Conservation (phyloP, 2,113 vertebrate species). For the Cyanoramphus novaezelandiae region DNA sequence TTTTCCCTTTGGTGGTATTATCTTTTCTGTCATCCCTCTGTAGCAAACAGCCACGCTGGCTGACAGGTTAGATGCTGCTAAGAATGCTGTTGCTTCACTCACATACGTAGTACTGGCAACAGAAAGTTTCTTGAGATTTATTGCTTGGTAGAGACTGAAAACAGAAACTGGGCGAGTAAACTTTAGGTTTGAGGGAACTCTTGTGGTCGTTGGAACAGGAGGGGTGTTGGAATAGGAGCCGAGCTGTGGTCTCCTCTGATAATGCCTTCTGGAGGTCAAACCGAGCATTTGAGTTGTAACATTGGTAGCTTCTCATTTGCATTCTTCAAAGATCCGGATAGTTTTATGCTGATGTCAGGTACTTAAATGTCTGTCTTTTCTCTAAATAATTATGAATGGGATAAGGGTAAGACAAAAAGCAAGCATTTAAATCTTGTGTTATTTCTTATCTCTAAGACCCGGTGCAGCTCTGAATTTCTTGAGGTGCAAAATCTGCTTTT, state of each 20-base stretch:
- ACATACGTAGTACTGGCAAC: rapidly evolving
- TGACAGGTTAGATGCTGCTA: neutral
- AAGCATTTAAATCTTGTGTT: neutral
- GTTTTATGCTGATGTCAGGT: neutral
- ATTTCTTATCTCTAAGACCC: neutral
- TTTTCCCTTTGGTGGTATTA: neutral
- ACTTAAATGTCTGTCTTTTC: neutral
- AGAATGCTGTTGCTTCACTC: neutral
- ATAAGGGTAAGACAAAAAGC: neutral
- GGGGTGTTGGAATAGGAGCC: neutral
- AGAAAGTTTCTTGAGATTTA: neutral
- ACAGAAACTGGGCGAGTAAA: neutral
- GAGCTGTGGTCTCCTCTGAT: neutral
- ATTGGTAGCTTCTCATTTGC: neutral
- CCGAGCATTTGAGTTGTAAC: neutral
- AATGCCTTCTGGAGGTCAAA: neutral
- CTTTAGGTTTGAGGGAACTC: neutral
- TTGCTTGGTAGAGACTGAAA: neutral
- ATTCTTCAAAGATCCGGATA: neutral
- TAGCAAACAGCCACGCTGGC: neutral
- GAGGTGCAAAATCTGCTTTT: slow-evolving; percentile 36
- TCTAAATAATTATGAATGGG: neutral
- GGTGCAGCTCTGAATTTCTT: slow-evolving; percentile 18
- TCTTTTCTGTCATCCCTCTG: neutral
- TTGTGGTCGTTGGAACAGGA: neutral